Percentiles rank a stretch among this genome's conserved stretches.
Conservation (phyloP, 2,797 vertebrate species). For the Eremophila alpestris region DNA sequence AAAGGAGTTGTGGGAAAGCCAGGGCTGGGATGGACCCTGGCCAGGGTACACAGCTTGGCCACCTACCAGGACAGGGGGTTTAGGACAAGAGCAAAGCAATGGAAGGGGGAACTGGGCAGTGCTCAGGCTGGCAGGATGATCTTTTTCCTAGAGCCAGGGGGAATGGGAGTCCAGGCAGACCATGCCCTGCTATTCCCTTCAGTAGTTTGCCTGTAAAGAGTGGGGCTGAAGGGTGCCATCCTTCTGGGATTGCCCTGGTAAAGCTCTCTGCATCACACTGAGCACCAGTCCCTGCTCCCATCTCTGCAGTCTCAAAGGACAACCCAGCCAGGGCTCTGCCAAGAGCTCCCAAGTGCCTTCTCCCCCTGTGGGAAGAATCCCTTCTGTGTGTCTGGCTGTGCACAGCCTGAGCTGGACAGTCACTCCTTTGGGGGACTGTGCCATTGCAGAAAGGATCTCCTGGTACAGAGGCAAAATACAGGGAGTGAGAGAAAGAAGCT, state of each 20-base stretch:
- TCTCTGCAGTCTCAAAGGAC: background rate
- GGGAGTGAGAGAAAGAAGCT: too few relatives aligned
- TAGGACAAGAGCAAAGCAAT: background rate
- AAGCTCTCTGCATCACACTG: background rate
- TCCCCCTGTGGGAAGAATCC: background rate
- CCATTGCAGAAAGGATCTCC: background rate
- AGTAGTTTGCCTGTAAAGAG: accelerated
- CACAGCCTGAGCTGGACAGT: background rate
- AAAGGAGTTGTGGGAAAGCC: background rate
- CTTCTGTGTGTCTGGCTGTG: background rate
- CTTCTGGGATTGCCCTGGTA: background rate
- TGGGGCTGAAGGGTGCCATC: background rate
- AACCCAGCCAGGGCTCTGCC: background rate
- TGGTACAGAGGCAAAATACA: too few relatives aligned
- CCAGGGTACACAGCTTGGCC: background rate
- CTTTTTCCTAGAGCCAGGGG: background rate
- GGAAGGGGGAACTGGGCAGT: background rate
- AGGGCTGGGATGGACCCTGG: background rate
- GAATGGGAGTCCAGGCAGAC: background rate
- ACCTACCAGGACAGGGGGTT: background rate
- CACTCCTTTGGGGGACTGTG: background rate
- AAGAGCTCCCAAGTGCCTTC: background rate
- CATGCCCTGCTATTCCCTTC: background rate
- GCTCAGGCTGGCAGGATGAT: background rate
- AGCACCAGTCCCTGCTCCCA: background rate